Evolutionary conservation across 2,113 vertebrate genomes (phyloP).

Genomic region (Cyphomyrus plagiostoma): DNA sequence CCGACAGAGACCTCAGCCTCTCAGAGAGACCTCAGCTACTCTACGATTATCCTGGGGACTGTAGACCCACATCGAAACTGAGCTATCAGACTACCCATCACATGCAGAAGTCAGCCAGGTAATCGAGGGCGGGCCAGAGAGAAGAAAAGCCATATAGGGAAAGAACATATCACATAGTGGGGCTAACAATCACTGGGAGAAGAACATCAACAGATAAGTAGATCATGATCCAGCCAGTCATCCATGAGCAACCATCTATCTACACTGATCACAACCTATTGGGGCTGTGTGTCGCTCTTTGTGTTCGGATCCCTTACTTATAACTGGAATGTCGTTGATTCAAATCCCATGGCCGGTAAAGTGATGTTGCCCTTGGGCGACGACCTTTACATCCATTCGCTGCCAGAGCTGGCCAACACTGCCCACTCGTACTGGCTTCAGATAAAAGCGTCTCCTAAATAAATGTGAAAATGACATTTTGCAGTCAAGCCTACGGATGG

Average conservation of each 20-base stretch:
- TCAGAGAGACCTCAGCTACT: not conserved
- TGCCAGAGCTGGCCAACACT: not conserved
- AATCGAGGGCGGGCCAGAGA: not conserved
- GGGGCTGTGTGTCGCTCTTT: not conserved
- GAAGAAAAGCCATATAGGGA: not conserved
- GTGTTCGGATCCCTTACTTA: not conserved
- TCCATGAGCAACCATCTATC: not conserved
- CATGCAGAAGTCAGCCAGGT: not conserved
- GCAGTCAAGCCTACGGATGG: not conserved
- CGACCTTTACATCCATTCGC: not conserved
- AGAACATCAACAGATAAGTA: not conserved
- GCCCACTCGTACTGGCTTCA: not conserved
- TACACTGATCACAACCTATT: not conserved
- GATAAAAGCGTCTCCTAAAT: not conserved
- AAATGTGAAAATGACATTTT: not conserved
- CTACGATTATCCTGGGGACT: not conserved
- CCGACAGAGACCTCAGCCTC: not conserved
- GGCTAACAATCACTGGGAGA: not conserved
- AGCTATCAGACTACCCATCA: not conserved
- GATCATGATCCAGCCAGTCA: not conserved
- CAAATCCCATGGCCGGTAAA: not conserved
- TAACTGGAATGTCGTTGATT: not conserved
- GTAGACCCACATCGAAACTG: not conserved
- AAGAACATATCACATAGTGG: not conserved
- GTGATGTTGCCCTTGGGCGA: not conserved